A percentile compares a stretch with the other conserved stretches of the same genome.
phyloP scores from a whole-genome alignment of 2,797 vertebrate genomes.

The Hemitrygon akajei region DNA sequence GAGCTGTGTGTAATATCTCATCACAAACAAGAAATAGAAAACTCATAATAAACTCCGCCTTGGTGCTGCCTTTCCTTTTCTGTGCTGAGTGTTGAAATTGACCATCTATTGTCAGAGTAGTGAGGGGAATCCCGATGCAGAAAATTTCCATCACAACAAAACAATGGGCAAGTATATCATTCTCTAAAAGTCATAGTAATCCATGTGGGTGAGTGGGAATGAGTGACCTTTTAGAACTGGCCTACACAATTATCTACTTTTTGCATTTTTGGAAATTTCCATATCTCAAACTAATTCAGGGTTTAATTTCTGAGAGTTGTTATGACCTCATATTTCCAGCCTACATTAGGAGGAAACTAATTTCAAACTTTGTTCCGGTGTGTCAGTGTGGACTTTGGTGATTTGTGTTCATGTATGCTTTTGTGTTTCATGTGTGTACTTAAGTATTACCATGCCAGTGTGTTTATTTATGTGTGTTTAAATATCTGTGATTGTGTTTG shows the following conservation, averaged over 20 bases:
- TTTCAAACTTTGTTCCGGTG: not conserved
- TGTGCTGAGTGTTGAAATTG: not conserved
- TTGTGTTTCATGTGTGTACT: too few species aligned
- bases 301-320: not conserved
- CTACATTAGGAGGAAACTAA: not conserved
- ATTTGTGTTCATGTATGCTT: too few species aligned
- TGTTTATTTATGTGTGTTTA: too few species aligned
- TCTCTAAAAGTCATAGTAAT: not conserved
- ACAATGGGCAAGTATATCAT: not conserved
- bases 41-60: not conserved
- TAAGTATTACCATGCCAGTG: too few species aligned
- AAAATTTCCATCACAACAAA: conserved; percentile 14
- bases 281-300: not conserved
- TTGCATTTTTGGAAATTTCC: not conserved
- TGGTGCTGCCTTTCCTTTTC: not conserved
- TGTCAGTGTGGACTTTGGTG: not conserved
- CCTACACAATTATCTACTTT: not conserved
- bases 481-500: not conserved
- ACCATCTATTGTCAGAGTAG: not conserved
- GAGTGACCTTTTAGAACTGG: not conserved
- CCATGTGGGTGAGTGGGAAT: not conserved
- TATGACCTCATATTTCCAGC: not conserved
- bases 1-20: not conserved
- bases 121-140: not conserved
- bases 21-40: not conserved